phyloP scores from a whole-genome alignment of 2,113 vertebrate species.

The Xiphophorus couchianus region DNA sequence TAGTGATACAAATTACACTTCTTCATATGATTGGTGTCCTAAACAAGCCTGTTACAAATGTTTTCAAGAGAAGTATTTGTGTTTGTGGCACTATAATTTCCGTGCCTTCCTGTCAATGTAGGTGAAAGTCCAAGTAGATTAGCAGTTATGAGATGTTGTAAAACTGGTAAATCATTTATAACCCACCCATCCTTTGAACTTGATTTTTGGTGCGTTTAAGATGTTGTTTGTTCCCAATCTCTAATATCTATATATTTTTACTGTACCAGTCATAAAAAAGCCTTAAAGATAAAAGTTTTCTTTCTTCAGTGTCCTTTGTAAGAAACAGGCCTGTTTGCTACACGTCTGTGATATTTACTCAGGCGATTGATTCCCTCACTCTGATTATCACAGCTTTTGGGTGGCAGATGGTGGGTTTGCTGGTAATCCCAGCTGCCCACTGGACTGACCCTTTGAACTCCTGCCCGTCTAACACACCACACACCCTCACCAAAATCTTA shows the following conservation, averaged over 20 bases:
- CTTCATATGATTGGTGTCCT: too few species aligned
- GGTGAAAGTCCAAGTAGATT: neutral
- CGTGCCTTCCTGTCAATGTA: neutral
- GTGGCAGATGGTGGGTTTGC: slow-evolving; percentile 69
- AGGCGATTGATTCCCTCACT: slow-evolving; percentile 73
- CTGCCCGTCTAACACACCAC: slow-evolving; percentile 33
- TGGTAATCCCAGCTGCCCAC: slow-evolving; percentile 71
- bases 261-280: neutral
- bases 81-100: too few species aligned
- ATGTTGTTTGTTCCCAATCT: neutral
- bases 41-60: too few species aligned
- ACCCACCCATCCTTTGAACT: neutral
- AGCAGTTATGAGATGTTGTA: neutral
- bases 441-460: slow-evolving; percentile 61
- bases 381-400: slow-evolving; percentile 56
- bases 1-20: too few species aligned
- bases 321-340: slow-evolving; percentile 10
- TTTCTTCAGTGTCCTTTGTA: neutral
- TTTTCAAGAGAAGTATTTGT: too few species aligned
- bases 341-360: slow-evolving; percentile 65
- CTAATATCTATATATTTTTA: neutral
- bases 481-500: slow-evolving; percentile 30
- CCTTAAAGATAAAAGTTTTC: neutral
- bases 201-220: too few species aligned
- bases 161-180: too few species aligned